Evolutionary conservation across 1,140 invertebrate genomes (phyloP), one percentile per base, ranked within the genome.

Genomic region (Drosophila ambigua): DNA sequence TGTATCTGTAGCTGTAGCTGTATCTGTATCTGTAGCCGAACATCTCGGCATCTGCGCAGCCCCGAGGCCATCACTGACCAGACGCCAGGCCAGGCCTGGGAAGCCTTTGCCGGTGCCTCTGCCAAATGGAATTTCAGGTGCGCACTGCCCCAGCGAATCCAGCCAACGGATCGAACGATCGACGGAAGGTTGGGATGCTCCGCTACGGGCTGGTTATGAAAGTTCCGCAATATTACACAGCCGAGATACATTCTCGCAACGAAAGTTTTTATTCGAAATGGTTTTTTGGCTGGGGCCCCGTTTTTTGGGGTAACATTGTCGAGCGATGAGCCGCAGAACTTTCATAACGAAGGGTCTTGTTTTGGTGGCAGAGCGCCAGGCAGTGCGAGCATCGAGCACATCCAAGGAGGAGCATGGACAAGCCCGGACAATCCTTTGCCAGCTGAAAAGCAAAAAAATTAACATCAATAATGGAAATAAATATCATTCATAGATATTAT

Each of bases 71-170:
- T 67, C 48, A 45, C 13, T 44, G 64, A 69, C 51, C 24, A 71
- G 57, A 8, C 8, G 43, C 54, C 5, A 41, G 20, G n/a, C 64
- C 54, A 45, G 61, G 41, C 67, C 65, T 24, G 64, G 6, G 67
- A 39, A 39, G 35, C 35, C 11, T 39, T 11, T 13, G 66, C 51
- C 44, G 28, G 45, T 8, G 8, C 50, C 65, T 54, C 63, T 24
- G 43, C 24, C 45, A 65, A 68, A 31, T 58, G 65, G 67, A 43
- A 71, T 71, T 55, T 57, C 64, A 69, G 66, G 44, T 57, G 64
- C 64, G 60, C 31, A 63, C 44, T 24, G 23, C 23, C 23, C 23
- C 23, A 20, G 43, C 15, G 20, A 31, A 26, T 50, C 23, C 23
- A 46, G 28, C 24, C 16, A n/a, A 35, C 23, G n/a, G 50, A 66